These are phyloP conservation scores for Petrocephalus sullivani DNA, from an alignment of 2,797 vertebrate species.

Conservation along the genomic window DNA sequence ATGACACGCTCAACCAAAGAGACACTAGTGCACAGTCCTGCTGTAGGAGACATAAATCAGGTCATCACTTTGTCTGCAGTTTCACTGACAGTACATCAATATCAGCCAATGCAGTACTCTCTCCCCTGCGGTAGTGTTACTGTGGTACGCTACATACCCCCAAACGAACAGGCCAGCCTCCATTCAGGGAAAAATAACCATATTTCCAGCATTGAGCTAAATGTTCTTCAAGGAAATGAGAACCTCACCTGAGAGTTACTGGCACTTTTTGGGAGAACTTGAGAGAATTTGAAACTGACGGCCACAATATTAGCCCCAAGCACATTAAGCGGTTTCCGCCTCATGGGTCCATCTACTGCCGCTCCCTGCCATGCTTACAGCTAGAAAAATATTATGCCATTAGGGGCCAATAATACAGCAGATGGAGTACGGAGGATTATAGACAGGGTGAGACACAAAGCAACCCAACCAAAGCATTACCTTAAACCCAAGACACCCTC, in stretches of 20 bases:
- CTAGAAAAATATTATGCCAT: background rate
- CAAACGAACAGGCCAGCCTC: background rate
- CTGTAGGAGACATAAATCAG: constrained; percentile 27
- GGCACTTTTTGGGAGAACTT: background rate
- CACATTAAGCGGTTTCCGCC: background rate
- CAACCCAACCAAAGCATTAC: background rate
- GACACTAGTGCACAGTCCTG: constrained; percentile 22
- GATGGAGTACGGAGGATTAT: background rate
- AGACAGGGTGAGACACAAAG: background rate
- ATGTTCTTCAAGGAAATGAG: background rate
- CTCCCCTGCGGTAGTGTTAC: background rate
- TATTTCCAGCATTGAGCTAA: background rate
- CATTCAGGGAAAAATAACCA: background rate
- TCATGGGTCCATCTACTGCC: background rate
- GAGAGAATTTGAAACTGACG: background rate
- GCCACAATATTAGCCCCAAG: background rate
- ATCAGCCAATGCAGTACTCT: too few species aligned
- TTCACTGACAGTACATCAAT: background rate
- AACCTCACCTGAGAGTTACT: background rate
- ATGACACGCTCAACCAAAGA: constrained; percentile 24
- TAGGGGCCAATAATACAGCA: background rate
- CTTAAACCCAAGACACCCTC: background rate
- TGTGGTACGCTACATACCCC: background rate
- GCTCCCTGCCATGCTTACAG: background rate
- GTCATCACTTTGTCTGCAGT: background rate